Base-by-base conservation (phyloP, 2,888 invertebrate genomes). In the Eristalis intricaria region DNA sequence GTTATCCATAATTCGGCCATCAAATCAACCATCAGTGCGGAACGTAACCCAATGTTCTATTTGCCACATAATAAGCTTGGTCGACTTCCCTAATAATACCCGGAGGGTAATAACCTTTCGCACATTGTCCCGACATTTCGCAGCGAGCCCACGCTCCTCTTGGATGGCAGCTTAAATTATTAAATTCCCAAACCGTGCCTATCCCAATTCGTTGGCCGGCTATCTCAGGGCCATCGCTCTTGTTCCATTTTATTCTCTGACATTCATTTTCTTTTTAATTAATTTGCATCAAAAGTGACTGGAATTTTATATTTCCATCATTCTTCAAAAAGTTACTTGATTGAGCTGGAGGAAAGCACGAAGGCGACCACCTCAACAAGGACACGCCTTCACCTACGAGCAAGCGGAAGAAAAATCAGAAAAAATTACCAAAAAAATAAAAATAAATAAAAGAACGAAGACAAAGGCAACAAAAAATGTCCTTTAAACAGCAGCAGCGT, bases 241-340 rank as follows among this genome's bases (percentile, higher is more conserved):
- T 40, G 32, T 26, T 58, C 11, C 8, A 13, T 15, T 22, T 60
- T 60, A 13, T 60, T 60, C 26, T 0, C 26, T 4, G 23, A 15
- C 60, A 26, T 32, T 32, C 23, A 26, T 66, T 35, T 66, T 66
- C 50, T 40, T 56, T 32, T 64, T 50, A 60, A 81, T 80, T 80
- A 74, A 81, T 81, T 81, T 81, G 63, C 74, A 69, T 81, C 69
- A 63, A 74, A 74, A 69, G 74, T 68, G 80, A 68, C 74, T 81
- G 60, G 74, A 74, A 81, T 75, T 74, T 74, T 74, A 69, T 68
- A 81, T 74, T 79, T 60, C 60, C 60, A 73, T 60, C 80, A 74
- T 77, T 60, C 69, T 69, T 63, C 32, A 38, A 43, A 65, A 65
- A 26, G 35, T 61, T 29, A 26, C 26, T 35, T 35, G 64, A 64